Evolutionary conservation across 2,797 vertebrate species (phyloP).

Genomic region (Neosilurus mollespiculum): DNA sequence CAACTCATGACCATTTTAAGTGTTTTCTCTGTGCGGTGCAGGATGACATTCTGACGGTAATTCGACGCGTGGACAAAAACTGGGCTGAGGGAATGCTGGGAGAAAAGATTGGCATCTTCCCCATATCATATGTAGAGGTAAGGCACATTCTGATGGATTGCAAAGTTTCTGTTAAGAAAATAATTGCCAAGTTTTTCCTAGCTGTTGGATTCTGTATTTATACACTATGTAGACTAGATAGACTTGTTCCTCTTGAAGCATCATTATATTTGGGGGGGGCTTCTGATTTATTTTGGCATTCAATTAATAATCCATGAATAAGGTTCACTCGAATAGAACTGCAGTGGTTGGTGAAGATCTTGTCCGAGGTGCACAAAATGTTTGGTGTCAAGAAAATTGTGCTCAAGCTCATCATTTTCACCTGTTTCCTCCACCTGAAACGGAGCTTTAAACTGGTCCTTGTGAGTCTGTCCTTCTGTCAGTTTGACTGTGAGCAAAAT

Average conservation of each 20-base stretch:
- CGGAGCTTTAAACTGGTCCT: no score
- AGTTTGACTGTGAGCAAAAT: no score
- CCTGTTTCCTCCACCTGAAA: no score
- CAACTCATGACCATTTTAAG: no score
- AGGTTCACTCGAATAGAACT: neutral
- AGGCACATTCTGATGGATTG: slow-evolving; percentile 52
- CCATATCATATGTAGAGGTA: slow-evolving; percentile 98
- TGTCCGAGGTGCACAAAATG: neutral
- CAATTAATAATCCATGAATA: neutral
- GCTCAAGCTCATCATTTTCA: no score
- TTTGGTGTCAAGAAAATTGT: no score
- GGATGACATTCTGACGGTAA: slow-evolving; percentile 97
- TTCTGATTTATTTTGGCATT: neutral
- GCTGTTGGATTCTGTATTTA: no score
- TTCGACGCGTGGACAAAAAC: slow-evolving; percentile 97
- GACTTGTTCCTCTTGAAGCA: neutral
- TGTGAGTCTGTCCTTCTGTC: no score
- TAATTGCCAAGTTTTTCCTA: no score
- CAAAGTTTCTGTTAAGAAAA: neutral
- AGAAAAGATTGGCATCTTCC: slow-evolving; percentile 99
- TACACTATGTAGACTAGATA: neutral
- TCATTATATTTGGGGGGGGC: no score
- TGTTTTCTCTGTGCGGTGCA: slow-evolving; percentile 58
- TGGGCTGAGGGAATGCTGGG: slow-evolving; percentile 99
- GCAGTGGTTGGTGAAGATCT: neutral